phyloP scores from a whole-genome alignment of 2,888 invertebrate species.

The Philopedon plagiatum region DNA sequence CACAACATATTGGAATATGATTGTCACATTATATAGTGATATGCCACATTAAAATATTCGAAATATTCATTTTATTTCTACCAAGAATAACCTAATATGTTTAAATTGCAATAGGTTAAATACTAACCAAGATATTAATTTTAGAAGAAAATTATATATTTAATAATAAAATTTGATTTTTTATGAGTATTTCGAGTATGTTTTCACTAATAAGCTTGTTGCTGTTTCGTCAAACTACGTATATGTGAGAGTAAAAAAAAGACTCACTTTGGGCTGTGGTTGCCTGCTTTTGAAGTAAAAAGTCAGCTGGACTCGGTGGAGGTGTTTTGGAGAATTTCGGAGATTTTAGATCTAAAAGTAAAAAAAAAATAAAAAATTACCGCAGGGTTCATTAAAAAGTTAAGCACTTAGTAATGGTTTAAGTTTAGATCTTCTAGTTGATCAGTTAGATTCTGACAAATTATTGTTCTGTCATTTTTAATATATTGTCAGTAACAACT shows the following conservation, averaged over 20 bases:
- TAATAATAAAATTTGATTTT: not conserved
- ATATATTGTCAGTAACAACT: too few relatives aligned
- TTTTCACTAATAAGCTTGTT: conserved; percentile 52
- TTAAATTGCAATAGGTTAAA: not conserved
- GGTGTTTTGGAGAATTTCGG: conserved; percentile 79
- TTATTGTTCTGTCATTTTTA: not conserved
- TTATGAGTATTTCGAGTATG: conserved; percentile 43
- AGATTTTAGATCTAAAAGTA: conserved; percentile 70
- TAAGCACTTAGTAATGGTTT: too few relatives aligned
- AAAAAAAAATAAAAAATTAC: not conserved
- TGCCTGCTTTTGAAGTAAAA: conserved; percentile 68
- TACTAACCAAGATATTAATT: too few relatives aligned
- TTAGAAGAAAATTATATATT: too few relatives aligned
- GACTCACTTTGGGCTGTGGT: conserved; percentile 67
- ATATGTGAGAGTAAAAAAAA: conserved; percentile 35
- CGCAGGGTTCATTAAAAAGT: too few relatives aligned
- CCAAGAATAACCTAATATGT: not conserved
- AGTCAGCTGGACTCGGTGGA: conserved; percentile 80
- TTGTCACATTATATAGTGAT: conserved; percentile 55
- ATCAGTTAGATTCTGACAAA: too few relatives aligned
- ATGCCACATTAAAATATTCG: conserved; percentile 63
- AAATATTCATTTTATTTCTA: conserved; percentile 55
- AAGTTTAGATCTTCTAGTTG: too few relatives aligned
- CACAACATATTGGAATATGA: not conserved
- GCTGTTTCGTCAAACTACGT: conserved; percentile 39